Evolutionary conservation across 2,888 invertebrate species (phyloP).

Genomic region (Dasypogon diadema): DNA sequence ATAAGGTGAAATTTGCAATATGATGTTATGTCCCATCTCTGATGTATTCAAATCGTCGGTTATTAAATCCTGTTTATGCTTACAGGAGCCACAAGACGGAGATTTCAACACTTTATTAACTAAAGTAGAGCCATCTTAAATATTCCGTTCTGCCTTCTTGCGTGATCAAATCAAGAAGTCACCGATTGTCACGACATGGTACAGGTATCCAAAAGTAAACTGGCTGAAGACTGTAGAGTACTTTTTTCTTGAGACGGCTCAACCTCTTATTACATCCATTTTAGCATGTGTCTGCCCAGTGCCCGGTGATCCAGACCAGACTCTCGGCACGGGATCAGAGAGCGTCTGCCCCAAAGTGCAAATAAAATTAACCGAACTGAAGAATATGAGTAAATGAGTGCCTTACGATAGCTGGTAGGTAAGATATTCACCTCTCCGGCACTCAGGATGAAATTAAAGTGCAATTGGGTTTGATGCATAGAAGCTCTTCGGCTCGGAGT

Average conservation of each 20-base stretch:
- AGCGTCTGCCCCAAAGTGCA: constrained; percentile 42
- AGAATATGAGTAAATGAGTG: constrained; percentile 42
- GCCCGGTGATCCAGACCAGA: neutral
- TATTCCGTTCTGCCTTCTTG: constrained; percentile 29
- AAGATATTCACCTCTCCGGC: constrained; percentile 34
- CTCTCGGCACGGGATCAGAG: constrained; percentile 25
- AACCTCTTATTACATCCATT: constrained; percentile 37
- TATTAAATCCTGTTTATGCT: constrained; percentile 32
- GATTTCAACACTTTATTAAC: constrained; percentile 38
- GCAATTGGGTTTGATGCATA: constrained; percentile 46
- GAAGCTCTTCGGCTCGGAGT: constrained; percentile 3
- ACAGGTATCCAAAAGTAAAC: constrained; percentile 29
- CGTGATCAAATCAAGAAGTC: constrained; percentile 42
- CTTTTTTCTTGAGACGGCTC: neutral
- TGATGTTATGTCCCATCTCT: too few relatives aligned
- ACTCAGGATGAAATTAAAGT: constrained; percentile 45
- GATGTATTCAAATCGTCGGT: constrained; percentile 9
- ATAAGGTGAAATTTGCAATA: too few relatives aligned
- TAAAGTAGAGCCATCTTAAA: constrained; percentile 1
- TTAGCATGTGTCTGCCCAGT: constrained; percentile 45
- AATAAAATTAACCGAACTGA: constrained; percentile 24
- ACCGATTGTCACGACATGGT: constrained; percentile 43
- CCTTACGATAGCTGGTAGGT: constrained; percentile 18
- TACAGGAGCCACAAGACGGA: constrained; percentile 2
- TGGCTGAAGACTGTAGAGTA: neutral